Base-by-base conservation (phyloP, 2,113 vertebrate genomes). In the Trematomus loennbergii region DNA sequence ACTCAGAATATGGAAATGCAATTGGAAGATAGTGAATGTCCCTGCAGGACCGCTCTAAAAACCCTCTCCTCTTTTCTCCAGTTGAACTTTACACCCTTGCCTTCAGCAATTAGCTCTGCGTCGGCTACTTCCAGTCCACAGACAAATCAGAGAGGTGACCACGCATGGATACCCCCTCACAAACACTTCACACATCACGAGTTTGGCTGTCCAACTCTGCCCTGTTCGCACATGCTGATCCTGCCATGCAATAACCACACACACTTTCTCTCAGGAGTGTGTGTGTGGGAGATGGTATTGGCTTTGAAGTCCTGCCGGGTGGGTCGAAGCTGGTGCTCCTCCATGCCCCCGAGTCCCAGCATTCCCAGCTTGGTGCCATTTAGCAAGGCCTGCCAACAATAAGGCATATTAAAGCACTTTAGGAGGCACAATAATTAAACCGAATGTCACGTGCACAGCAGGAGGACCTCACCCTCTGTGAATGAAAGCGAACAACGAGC, bases 281-380 rank as follows among this genome's bases (percentile, higher is more conserved):
- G 70, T 72, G 46, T 72, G 57, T 36, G 49, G 48, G 67, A 60
- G 77, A 22, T 3, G 4, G 49, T n/a, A 33, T 52, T 22, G 12
- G 52, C 84, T 92, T 90, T 91, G 83, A 91, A 84, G 88, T 78
- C 64, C 33, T 52, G 82, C 86, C 76, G 36, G 65, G 69, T 81
- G 58, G 86, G 79, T 83, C 71, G 60, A 64, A 86, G 72, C 58
- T 72, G 64, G 79, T 79, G 86, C 15, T 85, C 72, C 84, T 85
- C 64, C 75, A 77, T 89, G 81, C 75, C 84, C 74, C 66, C 0
- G 48, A 79, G 83, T 81, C 82, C 71, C 65, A 75, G 54, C 69
- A 72, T 85, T 78, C 64, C 71, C 77, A 40, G 36, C 66, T 46
- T 69, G 62, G 79, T 78, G 82, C 84, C 36, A 55, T 70, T 82